Evolutionary conservation across 2,113 vertebrate genomes (phyloP).

Genomic region (Pedionomus torquatus): DNA sequence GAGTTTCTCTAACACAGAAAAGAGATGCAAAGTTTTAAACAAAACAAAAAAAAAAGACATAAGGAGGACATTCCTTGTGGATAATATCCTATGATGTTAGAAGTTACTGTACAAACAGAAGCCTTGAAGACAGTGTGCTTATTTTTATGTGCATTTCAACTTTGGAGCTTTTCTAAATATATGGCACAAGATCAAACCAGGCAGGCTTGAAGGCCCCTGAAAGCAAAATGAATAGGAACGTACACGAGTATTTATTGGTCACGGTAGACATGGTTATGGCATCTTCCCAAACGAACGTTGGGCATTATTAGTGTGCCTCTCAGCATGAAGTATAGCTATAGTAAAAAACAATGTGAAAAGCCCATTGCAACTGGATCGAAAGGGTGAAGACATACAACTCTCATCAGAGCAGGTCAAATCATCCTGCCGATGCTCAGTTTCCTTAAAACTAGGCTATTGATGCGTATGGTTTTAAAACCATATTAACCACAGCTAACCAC

Average conservation of each 20-base stretch:
- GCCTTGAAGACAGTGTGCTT: background rate
- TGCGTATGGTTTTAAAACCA: background rate
- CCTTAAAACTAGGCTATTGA: background rate
- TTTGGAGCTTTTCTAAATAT: slow-evolving; percentile 6
- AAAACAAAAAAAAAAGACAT: background rate
- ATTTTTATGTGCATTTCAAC: slow-evolving; percentile 3
- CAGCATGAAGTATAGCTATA: background rate
- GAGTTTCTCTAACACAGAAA: slow-evolving; percentile 85
- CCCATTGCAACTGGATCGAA: background rate
- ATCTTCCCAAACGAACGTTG: background rate
- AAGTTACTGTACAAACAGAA: background rate
- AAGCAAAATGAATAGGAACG: slow-evolving; percentile 1
- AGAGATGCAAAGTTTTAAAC: background rate
- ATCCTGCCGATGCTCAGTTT: background rate
- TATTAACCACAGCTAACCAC: no score
- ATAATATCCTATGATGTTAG: background rate
- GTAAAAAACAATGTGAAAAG: background rate
- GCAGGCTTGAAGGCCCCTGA: background rate
- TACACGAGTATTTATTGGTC: background rate
- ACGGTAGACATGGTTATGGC: background rate
- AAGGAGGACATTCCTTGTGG: background rate
- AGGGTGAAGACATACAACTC: background rate
- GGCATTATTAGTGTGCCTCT: background rate
- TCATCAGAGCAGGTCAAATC: background rate
- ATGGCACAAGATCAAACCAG: slow-evolving; percentile 8